Percentiles rank a stretch among this genome's conserved stretches.
Evolutionary conservation across 1,140 invertebrate genomes (phyloP).

Genomic region (Spodoptera litura): DNA sequence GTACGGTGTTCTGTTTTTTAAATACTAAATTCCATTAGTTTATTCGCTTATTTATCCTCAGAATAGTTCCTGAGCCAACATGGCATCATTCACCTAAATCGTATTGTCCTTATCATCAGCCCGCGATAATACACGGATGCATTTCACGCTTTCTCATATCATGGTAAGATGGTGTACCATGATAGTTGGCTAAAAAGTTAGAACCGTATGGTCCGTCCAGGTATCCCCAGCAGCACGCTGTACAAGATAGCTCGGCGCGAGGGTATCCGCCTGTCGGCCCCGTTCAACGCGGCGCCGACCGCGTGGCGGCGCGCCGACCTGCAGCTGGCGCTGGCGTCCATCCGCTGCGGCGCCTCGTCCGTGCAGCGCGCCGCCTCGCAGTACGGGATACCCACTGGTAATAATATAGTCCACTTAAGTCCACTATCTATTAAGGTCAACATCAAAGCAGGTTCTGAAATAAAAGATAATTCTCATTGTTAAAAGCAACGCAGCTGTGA

Average conservation of each 20-base stretch:
- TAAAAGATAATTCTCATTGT: too few species aligned
- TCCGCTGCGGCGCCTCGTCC: slow-evolving; percentile 92
- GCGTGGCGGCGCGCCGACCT: slow-evolving; percentile 94
- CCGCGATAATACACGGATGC: not conserved
- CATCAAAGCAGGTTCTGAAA: too few species aligned
- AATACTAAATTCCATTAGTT: too few species aligned
- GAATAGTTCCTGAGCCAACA: too few species aligned
- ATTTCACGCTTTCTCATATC: too few species aligned
- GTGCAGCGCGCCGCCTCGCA: slow-evolving; percentile 94
- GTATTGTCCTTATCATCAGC: too few species aligned
- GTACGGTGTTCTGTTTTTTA: slow-evolving; percentile 67
- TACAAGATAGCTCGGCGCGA: slow-evolving; percentile 96
- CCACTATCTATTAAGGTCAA: too few species aligned
- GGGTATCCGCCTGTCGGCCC: slow-evolving; percentile 94
- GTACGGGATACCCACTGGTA: slow-evolving; percentile 93
- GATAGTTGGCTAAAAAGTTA: not conserved
- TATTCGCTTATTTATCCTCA: too few species aligned
- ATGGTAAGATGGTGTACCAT: not conserved
- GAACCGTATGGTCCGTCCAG: slow-evolving; percentile 61
- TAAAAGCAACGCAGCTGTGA: too few species aligned
- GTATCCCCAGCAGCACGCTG: slow-evolving; percentile 94
- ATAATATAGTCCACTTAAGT: too few species aligned
- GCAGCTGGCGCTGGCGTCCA: slow-evolving; percentile 93
- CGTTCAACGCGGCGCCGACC: slow-evolving; percentile 96
- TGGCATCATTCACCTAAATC: too few species aligned